Percentiles rank a stretch among this genome's conserved stretches.
phyloP scores from a whole-genome alignment of 2,113 vertebrate genomes.

The Spea bombifrons region DNA sequence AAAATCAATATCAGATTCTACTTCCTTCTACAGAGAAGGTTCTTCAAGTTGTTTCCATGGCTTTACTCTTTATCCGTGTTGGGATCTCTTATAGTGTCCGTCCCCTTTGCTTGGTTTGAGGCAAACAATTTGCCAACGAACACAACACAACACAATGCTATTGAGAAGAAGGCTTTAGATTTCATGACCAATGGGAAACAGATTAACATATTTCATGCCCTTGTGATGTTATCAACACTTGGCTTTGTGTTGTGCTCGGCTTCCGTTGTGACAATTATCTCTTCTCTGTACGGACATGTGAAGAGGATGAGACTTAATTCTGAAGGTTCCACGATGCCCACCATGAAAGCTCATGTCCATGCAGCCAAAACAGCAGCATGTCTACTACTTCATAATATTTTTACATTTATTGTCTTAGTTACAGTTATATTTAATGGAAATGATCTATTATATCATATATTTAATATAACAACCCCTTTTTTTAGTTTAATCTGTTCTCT shows the following conservation, averaged over 20 bases:
- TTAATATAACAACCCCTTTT: not conserved
- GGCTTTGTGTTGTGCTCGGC: not conserved
- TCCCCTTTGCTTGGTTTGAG: not conserved
- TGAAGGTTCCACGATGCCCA: not conserved
- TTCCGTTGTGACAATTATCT: not conserved
- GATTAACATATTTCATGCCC: not conserved
- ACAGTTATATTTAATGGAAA: too few species aligned
- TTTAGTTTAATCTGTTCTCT: not conserved
- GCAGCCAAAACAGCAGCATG: not conserved
- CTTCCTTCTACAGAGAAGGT: not conserved
- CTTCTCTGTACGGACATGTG: not conserved
- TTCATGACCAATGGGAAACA: too few species aligned
- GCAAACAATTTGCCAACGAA: not conserved
- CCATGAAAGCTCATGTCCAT: not conserved
- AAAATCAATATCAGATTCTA: conserved; percentile 2
- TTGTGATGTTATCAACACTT: not conserved
- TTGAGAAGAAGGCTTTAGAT: too few species aligned
- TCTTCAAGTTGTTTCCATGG: conserved; percentile 10
- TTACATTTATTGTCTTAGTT: not conserved
- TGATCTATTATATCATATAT: not conserved
- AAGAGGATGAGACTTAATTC: not conserved
- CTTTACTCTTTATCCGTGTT: not conserved
- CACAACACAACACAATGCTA: too few species aligned
- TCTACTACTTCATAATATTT: not conserved
- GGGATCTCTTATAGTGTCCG: not conserved